Percentiles rank a stretch among this genome's conserved stretches.
Evolutionary conservation across 2,888 invertebrate species (phyloP).

Genomic region (Leistus spinibarbis): DNA sequence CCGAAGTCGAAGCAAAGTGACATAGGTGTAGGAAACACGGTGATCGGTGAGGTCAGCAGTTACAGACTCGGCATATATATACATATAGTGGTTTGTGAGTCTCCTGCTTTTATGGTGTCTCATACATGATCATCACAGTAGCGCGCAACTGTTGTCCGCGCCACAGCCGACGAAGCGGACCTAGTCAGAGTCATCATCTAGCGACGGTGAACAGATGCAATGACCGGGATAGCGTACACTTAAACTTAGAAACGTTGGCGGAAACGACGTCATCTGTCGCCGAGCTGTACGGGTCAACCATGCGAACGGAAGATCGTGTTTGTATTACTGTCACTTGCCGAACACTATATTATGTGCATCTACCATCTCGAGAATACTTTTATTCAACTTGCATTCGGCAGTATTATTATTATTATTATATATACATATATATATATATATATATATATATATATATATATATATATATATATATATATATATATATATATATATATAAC

Average conservation of each 20-base stretch:
- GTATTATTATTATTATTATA: no score
- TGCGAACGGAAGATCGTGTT: slow-evolving; percentile 2
- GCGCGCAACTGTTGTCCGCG: not conserved
- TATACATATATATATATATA: not conserved
- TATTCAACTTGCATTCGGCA: not conserved
- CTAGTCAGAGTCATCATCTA: not conserved
- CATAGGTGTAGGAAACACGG: no score
- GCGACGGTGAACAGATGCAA: not conserved
- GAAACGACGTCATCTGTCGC: slow-evolving; percentile 13
- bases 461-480: not conserved
- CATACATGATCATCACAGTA: not conserved
- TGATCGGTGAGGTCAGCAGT: slow-evolving; percentile 2
- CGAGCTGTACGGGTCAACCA: slow-evolving; percentile 2
- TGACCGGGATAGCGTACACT: not conserved
- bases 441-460: not conserved
- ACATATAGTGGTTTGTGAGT: not conserved
- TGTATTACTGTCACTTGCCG: slow-evolving; percentile 9
- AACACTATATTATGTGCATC: not conserved
- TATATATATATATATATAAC: not conserved
- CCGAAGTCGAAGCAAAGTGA: not conserved
- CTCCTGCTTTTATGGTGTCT: slow-evolving; percentile 1
- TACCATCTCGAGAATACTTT: not conserved
- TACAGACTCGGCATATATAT: not conserved
- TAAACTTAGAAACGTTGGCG: slow-evolving; percentile 7
- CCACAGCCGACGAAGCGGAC: not conserved